phyloP scores from a whole-genome alignment of 1,140 invertebrate genomes.

The Pseudomyrmex dendroicus region DNA sequence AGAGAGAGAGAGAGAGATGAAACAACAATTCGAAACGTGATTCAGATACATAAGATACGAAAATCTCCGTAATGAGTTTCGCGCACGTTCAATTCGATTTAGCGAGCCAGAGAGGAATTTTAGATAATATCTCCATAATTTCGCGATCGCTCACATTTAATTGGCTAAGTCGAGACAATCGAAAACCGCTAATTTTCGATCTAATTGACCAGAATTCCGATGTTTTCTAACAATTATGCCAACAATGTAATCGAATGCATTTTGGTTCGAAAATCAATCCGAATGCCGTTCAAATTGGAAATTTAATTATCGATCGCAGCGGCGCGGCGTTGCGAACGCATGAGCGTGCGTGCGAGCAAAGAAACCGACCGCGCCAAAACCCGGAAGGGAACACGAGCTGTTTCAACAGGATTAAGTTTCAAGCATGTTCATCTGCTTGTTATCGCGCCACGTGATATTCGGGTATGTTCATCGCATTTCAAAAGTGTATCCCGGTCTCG shows the following conservation, averaged over 20 bases:
- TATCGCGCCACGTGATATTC: background rate
- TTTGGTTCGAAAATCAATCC: background rate
- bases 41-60: conserved; percentile 39
- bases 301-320: background rate
- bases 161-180: background rate
- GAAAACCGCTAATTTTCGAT: background rate
- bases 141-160: conserved; percentile 18
- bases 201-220: background rate
- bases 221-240: background rate
- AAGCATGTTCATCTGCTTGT: background rate
- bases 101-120: conserved; percentile 8
- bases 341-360: background rate
- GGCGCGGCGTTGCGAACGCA: background rate
- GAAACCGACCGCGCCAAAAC: background rate
- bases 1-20: conserved; percentile 22
- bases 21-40: conserved; percentile 21
- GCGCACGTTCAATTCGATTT: background rate
- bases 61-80: conserved; percentile 39
- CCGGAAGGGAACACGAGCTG: background rate
- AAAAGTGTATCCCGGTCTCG: background rate
- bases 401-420: conserved; percentile 36
- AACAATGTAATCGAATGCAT: background rate
- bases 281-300: background rate
- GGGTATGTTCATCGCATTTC: background rate
- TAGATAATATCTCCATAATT: conserved; percentile 39